These are phyloP conservation scores for Callospermophilus lateralis DNA, from an alignment of 2,113 vertebrate species.

Conservation along the genomic window DNA sequence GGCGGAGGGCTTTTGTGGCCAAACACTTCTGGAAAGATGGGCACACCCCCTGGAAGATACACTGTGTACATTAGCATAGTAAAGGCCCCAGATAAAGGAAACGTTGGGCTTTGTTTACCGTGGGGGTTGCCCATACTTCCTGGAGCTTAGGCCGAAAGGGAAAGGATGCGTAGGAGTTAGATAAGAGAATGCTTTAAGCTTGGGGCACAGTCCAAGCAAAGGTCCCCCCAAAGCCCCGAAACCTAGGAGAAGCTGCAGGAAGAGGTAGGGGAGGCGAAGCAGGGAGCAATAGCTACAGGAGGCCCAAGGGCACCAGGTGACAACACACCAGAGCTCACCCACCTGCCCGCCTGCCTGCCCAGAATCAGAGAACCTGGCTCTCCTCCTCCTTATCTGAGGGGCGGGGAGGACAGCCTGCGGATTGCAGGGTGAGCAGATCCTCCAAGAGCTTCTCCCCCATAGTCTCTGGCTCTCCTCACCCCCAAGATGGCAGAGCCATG, in stretches of 20 bases:
- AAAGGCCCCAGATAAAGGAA: constrained; percentile 75
- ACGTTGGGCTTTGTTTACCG: constrained; percentile 77
- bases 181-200: constrained; percentile 34
- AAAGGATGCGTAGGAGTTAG: constrained; percentile 59
- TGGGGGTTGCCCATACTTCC: constrained; percentile 72
- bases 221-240: background rate
- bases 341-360: background rate
- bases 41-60: constrained; percentile 27
- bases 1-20: constrained; percentile 40
- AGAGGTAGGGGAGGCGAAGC: background rate
- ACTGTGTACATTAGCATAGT: constrained; percentile 72
- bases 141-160: constrained; percentile 73
- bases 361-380: background rate
- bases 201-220: background rate
- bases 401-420: rapidly evolving
- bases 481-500: background rate
- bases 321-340: background rate
- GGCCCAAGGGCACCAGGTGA: background rate
- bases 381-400: background rate
- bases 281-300: background rate
- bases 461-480: background rate
- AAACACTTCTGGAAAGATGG: constrained; percentile 46
- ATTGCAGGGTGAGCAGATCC: background rate
- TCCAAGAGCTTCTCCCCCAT: background rate
- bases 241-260: background rate